Evolutionary conservation across 1,140 invertebrate species (phyloP), one percentile per base, ranked within the genome.

Genomic region (Drosophila mayri): DNA sequence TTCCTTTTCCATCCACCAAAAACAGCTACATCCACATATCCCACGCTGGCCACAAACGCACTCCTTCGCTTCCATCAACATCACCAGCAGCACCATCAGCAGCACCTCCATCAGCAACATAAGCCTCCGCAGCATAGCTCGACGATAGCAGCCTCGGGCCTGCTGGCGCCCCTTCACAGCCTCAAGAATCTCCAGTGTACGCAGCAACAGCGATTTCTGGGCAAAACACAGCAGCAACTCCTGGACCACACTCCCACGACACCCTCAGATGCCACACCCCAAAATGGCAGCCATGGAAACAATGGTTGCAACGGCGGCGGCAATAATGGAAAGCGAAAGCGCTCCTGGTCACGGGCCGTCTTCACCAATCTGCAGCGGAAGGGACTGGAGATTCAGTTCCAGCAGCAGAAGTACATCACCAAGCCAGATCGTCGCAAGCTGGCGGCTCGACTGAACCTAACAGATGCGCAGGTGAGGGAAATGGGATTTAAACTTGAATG

Each of bases 321-420:
- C 43, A 81, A 63, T 37, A 93, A 93, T 35, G 93, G 94, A 0
- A 97, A 97, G 85, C 93, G 97, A 66, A 98, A 98, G 88, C 94
- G 97, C 28, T 98, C 97, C 0, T 99, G 97, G 97, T 98, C 97
- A 0, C 94, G 98, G 71, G 98, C 98, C 1, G 98, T 99, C 0
- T 98, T 98, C 93, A 98, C 97, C 16, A 98, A 99, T 92, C 94
- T 98, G 1, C 98, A 99, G 92, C 94, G 98, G 54, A 98, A 98
- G 82, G 98, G 98, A 0, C 94, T 99, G 35, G 98, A 99, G 93
- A 97, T 98, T 74, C 94, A 98, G 84, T 99, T 99, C 94, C 97
- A 98, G 93, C 95, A 98, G 16, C 98, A 99, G 93, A 99, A 99
- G 93, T 99, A 99, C 93, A 99, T 99, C 86, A 98, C 97, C 50